Conservation (phyloP, 2,797 vertebrate species). For the Buceros bicornis region DNA sequence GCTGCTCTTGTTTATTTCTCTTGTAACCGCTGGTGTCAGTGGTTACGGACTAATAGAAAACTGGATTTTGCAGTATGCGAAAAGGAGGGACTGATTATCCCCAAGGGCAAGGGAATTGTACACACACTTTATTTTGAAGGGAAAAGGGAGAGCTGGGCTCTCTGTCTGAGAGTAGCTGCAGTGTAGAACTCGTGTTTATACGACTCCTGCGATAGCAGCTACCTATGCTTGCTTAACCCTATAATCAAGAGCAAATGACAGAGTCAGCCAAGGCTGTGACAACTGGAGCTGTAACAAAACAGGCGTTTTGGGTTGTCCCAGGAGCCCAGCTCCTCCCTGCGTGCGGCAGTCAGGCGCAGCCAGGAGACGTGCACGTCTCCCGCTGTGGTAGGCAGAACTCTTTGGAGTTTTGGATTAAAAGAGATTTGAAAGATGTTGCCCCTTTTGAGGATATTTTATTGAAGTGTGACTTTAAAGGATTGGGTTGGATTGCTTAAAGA, state of each 20-base stretch:
- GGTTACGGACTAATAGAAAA: conserved; percentile 22
- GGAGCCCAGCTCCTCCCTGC: not conserved
- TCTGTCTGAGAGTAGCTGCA: not conserved
- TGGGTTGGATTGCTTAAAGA: not conserved
- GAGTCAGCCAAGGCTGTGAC: not conserved
- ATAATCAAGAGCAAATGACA: conserved; percentile 17
- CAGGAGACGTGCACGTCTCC: not conserved
- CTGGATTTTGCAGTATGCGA: not conserved
- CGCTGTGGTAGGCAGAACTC: not conserved
- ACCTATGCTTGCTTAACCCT: not conserved
- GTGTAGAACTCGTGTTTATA: not conserved
- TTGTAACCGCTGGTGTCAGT: not conserved
- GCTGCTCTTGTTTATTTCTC: conserved; percentile 5
- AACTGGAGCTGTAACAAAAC: not conserved
- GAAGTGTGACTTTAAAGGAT: not conserved
- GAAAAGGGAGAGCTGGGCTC: not conserved
- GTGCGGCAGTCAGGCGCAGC: not conserved
- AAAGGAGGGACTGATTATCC: not conserved
- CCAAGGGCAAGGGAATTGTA: not conserved
- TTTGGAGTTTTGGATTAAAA: not conserved
- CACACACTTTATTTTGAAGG: not conserved
- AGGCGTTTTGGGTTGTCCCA: not conserved
- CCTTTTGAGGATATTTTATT: conserved; percentile 4
- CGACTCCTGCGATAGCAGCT: not conserved
- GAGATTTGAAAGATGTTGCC: not conserved